Conservation (phyloP, 1,140 invertebrate genomes). For the Tetramorium parvispinum region DNA sequence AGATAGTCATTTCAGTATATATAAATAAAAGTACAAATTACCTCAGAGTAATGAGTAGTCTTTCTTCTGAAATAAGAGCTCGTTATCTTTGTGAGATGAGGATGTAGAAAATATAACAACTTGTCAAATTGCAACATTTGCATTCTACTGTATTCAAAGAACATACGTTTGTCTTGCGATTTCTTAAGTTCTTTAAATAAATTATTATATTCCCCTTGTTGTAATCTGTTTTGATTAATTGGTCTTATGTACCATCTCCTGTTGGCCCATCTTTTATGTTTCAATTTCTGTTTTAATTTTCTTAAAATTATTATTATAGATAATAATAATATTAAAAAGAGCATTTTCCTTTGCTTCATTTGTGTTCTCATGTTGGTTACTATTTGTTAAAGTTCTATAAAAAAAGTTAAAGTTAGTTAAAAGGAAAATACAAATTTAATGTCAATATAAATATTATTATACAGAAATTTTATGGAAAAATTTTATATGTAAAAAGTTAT, state of each 20-base stretch:
- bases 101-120: background rate
- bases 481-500: too few relatives aligned
- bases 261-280: background rate
- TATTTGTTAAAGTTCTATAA: too few relatives aligned
- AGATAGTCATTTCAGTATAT: too few relatives aligned
- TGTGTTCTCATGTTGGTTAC: too few relatives aligned
- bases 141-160: background rate
- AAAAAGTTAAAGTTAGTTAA: too few relatives aligned
- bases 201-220: background rate
- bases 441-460: too few relatives aligned
- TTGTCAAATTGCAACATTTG: conserved; percentile 8
- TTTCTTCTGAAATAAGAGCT: background rate
- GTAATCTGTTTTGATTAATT: background rate
- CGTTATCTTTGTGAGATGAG: background rate
- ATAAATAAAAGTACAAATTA: background rate
- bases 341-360: too few relatives aligned
- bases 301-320: too few relatives aligned
- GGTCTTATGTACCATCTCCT: background rate
- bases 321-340: too few relatives aligned
- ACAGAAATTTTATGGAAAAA: too few relatives aligned
- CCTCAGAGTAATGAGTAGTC: background rate
- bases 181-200: conserved; percentile 1
- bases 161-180: background rate
- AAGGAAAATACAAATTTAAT: too few relatives aligned
- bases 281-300: background rate